These are phyloP conservation scores for Thalassophryne amazonica DNA, from an alignment of 2,797 vertebrate genomes.

Conservation along the genomic window DNA sequence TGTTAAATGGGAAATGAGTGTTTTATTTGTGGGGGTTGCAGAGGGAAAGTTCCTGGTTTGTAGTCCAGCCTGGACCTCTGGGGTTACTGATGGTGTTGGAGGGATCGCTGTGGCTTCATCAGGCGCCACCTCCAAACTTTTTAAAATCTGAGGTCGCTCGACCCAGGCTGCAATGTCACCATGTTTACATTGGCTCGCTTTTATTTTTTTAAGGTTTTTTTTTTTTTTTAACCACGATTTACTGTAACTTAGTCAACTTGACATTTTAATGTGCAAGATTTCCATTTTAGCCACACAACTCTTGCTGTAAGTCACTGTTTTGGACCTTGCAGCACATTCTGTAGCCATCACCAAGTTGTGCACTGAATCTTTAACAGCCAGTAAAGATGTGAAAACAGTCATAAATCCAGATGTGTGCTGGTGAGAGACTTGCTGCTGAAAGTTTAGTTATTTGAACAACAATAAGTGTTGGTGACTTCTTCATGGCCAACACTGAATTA, in stretches of 20 bases:
- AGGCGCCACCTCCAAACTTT: slow-evolving; percentile 45
- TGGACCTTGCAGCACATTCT: background rate
- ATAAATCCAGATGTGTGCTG: no score
- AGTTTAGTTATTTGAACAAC: no score
- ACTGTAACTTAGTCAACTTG: background rate
- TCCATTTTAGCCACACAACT: background rate
- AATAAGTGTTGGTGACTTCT: no score
- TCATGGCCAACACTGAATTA: no score
- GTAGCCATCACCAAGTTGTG: background rate
- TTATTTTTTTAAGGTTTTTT: slow-evolving; percentile 1
- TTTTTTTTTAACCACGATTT: background rate
- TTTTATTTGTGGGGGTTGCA: slow-evolving; percentile 5
- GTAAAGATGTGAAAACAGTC: slow-evolving; percentile 3
- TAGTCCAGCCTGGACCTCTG: slow-evolving; percentile 2
- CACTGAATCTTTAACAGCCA: background rate
- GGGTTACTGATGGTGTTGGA: slow-evolving; percentile 24
- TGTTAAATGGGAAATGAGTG: slow-evolving; percentile 26
- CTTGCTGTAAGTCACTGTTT: no score
- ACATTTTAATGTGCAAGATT: background rate
- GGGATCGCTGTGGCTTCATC: slow-evolving; percentile 15
- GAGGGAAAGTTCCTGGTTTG: background rate
- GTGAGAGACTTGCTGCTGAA: no score
- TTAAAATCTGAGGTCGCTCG: slow-evolving; percentile 35
- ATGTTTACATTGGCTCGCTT: slow-evolving; percentile 29
- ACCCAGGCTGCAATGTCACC: slow-evolving; percentile 1